A percentile compares a stretch with the other conserved stretches of the same genome.
Evolutionary conservation across 1,140 invertebrate genomes (phyloP).

Genomic region (Listronotus bonariensis): DNA sequence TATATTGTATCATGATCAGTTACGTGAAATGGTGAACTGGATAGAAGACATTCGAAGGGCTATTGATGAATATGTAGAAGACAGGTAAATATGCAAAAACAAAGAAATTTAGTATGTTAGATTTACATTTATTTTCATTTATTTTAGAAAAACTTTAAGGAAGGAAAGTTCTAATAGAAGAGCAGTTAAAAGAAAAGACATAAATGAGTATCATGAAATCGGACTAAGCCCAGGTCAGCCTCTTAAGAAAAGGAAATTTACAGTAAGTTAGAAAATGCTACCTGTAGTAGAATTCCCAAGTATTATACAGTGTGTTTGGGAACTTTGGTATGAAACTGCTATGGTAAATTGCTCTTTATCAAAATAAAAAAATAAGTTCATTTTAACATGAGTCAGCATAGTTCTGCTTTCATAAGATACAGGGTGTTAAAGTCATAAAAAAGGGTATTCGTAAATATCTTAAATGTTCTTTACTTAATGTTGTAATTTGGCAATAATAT

Average conservation of each 20-base stretch:
- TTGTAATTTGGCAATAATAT: too few species aligned
- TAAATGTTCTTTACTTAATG: too few species aligned
- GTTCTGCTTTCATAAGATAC: too few species aligned
- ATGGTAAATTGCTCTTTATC: too few species aligned
- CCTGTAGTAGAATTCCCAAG: too few species aligned
- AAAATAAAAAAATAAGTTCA: too few species aligned
- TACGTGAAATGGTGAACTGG: constrained; percentile 61
- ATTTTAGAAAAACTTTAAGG: constrained; percentile 60
- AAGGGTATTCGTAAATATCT: too few species aligned
- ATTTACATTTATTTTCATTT: neutral
- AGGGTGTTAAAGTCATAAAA: too few species aligned
- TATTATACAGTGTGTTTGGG: too few species aligned
- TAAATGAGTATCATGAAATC: constrained; percentile 48
- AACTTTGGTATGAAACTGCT: too few species aligned
- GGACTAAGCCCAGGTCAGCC: constrained; percentile 50
- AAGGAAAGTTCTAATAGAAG: constrained; percentile 66
- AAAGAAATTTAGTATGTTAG: neutral
- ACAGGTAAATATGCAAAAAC: constrained; percentile 41
- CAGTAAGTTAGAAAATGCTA: constrained; percentile 14
- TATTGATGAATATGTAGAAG: constrained; percentile 62
- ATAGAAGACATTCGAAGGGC: constrained; percentile 61
- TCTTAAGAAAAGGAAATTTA: constrained; percentile 44
- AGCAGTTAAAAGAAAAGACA: constrained; percentile 61
- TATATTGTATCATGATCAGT: constrained; percentile 62
- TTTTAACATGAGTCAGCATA: too few species aligned